These are phyloP conservation scores for Caracal caracal DNA, from an alignment of 2,113 vertebrate species.

Conservation along the genomic window DNA sequence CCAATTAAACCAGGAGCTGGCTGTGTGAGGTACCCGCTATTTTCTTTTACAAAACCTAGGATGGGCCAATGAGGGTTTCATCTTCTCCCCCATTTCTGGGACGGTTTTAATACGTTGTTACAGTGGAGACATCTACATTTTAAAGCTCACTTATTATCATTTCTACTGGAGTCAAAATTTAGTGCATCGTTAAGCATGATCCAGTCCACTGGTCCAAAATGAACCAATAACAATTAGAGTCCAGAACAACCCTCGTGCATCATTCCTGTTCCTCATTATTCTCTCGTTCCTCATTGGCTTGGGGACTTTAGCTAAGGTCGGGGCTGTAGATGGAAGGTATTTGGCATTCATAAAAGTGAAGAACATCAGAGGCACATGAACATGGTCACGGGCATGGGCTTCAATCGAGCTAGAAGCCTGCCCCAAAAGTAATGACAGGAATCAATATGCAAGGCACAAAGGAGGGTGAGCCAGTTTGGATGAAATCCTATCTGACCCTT, in stretches of 20 bases:
- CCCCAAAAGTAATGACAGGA: conserved; percentile 67
- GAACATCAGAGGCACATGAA: neutral
- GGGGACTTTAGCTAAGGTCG: conserved; percentile 22
- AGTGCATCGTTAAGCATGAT: conserved; percentile 13
- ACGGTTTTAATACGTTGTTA: neutral
- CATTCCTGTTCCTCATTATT: conserved; percentile 27
- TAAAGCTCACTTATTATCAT: conserved; percentile 28
- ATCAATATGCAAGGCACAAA: conserved; percentile 32
- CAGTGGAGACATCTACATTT: neutral
- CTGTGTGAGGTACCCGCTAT: neutral
- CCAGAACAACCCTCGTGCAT: neutral
- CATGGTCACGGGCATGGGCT: conserved; percentile 42
- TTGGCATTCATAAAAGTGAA: conserved; percentile 71
- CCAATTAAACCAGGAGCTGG: conserved; percentile 33
- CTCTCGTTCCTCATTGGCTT: neutral
- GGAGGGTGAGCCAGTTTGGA: conserved; percentile 34
- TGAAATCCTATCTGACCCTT: conserved; percentile 68
- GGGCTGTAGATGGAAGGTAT: conserved; percentile 59
- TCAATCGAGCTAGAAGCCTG: conserved; percentile 69
- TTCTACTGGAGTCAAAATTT: conserved; percentile 28
- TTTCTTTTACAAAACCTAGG: conserved; percentile 5
- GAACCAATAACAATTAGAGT: conserved; percentile 30
- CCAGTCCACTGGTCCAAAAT: conserved; percentile 36
- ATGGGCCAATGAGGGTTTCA: neutral
- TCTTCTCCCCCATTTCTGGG: neutral